These are phyloP conservation scores for Copsychus sechellarum DNA, from an alignment of 2,113 vertebrate species.

Conservation along the genomic window DNA sequence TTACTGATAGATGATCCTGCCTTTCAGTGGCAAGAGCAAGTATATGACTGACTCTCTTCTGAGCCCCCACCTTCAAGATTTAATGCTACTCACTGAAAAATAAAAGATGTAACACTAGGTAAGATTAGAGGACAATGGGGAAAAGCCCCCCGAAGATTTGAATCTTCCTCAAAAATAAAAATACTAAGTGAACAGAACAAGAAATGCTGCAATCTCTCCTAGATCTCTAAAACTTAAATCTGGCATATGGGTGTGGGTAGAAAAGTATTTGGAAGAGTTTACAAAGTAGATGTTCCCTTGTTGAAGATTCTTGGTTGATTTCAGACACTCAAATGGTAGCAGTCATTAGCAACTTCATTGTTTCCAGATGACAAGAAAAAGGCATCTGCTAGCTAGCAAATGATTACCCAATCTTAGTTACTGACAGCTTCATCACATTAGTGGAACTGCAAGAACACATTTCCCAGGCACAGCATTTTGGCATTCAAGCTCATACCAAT, in stretches of 20 bases:
- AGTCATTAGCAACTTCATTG: background rate
- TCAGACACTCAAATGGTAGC: background rate
- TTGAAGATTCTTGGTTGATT: slow-evolving; percentile 2
- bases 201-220: background rate
- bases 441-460: background rate
- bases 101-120: background rate
- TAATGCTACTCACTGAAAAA: background rate
- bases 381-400: background rate
- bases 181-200: background rate
- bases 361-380: slow-evolving; percentile 31
- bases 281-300: background rate
- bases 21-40: background rate
- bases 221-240: background rate
- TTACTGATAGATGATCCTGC: background rate
- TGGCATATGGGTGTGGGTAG: background rate
- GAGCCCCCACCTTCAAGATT: background rate
- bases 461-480: background rate
- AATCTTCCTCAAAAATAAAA: background rate
- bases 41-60: background rate
- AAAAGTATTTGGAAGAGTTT: slow-evolving; percentile 14
- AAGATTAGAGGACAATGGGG: background rate
- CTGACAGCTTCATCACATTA: background rate
- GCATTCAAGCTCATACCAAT: background rate
- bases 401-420: background rate
- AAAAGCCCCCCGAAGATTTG: background rate